A percentile compares a stretch with the other conserved stretches of the same genome.
These are phyloP conservation scores for Eclectus roratus DNA, from an alignment of 2,113 vertebrate species.

Conservation along the genomic window DNA sequence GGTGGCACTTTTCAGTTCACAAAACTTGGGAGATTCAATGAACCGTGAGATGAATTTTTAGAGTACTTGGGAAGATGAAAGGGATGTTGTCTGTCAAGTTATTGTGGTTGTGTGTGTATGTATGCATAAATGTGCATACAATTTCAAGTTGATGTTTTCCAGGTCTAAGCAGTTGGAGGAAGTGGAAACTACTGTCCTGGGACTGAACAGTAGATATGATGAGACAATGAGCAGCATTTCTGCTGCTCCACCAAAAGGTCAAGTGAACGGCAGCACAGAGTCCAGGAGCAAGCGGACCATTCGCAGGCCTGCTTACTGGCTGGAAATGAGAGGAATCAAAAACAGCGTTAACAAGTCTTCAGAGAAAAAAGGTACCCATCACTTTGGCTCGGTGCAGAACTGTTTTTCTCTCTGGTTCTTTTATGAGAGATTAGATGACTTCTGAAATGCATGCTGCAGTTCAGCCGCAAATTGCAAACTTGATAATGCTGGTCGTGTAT, in stretches of 20 bases:
- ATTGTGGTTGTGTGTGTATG: not conserved
- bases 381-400: not conserved
- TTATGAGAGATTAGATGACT: not conserved
- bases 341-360: not conserved
- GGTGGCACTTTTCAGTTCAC: not conserved
- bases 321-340: slow-evolving; percentile 74
- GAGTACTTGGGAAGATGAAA: not conserved
- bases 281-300: slow-evolving; percentile 62
- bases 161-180: slow-evolving; percentile 61
- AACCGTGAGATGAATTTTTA: not conserved
- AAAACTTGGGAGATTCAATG: not conserved
- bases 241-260: slow-evolving; percentile 67
- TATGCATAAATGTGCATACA: not conserved
- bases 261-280: slow-evolving; percentile 63
- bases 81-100: not conserved
- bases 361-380: slow-evolving; percentile 9
- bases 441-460: not conserved
- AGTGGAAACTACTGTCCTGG: not conserved
- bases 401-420: not conserved
- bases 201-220: slow-evolving; percentile 13
- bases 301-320: slow-evolving; percentile 73
- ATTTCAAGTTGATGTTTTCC: slow-evolving; percentile 1
- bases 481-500: not conserved
- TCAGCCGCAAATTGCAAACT: not conserved
- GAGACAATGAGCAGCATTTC: slow-evolving; percentile 64